Evolutionary conservation across 2,888 invertebrate genomes (phyloP), one percentile per base, ranked within the genome.

Genomic region (Allophyes oxyacanthae): DNA sequence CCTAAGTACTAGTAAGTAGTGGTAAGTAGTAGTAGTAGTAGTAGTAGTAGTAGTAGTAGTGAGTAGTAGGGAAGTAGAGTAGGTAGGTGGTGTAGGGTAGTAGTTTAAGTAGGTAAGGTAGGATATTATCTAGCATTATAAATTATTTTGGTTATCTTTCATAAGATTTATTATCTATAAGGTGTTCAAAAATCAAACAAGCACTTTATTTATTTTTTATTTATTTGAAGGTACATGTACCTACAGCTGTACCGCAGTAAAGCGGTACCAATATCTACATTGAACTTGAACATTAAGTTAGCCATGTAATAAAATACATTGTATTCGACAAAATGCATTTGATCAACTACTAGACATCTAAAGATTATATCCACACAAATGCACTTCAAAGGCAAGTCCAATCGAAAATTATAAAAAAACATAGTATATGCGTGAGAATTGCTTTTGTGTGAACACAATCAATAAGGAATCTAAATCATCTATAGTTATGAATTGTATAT

Each of bases 191-290:
- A 75, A 66, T 59, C 1, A 73, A 71, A 63, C 63, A 71, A 64
- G 32, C 10, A 42, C 33, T 38, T 77, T 80, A 77, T 81, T 87
- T 78, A 74, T 72, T 83, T 85, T 87, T 81, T 79, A 85, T 90
- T 90, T 88, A 89, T 87, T 71, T n/a, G n/a, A 84, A 83, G 88
- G 89, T 88, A 87, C 83, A 80, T 71, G 84, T 87, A 88, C 86
- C 88, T 80, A 81, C 71, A 79, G 76, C 72, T 72, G 79, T 60
- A 54, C 48, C 60, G 62, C 68, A 69, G 63, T 54, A 63, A 64
- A 36, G 72, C 54, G 56, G 45, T 44, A 60, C 37, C 32, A 58
- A 64, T 83, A 82, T 83, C 80, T 83, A 88, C 79, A 83, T 64
- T 79, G 69, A 81, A 77, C 40, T 41, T 46, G 33, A 77, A 82